Base-by-base conservation (phyloP, 2,888 invertebrate species). In the Gisinianus flammeolus region DNA sequence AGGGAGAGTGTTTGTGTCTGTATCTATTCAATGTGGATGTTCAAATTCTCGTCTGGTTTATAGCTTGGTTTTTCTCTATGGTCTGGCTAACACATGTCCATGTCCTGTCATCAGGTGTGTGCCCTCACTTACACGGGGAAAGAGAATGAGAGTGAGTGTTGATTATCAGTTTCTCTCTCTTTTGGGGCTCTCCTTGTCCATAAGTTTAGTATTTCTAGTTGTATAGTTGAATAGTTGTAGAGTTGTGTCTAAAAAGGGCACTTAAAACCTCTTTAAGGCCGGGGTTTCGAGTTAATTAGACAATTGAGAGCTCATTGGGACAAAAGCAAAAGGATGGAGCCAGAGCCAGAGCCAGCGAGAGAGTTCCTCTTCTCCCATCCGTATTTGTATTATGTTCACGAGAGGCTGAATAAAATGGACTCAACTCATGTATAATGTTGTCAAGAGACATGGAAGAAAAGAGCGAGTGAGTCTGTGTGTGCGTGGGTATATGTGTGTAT, bases 261-360 rank as follows among this genome's bases (percentile, higher is more conserved):
- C 73, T 56, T 30, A 64, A 64, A 66, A 33, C 16, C 67, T 67
- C 66, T 56, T 72, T 64, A 22, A 64, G 33, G 56, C 35, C 22
- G 33, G 67, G 67, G 79, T 76, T 79, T 82, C 80, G 81, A 82
- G 80, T 81, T 82, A 82, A 82, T 82, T 82, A 82, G 80, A 82
- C 82, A 79, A 82, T 82, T 79, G 79, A 80, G 79, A 76, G 44
- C 76, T 70, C 66, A 19, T 56, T 24, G 75, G 62, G 64, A 70
- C 76, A 70, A 58, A 77, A 62, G 62, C 12, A 62, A 33, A 69
- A 75, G 76, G 67, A 69, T 44, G 5, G 6, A 69, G 44, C n/a
- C 44, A 69, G 10, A 10, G 30, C 4, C 2, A 30, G 68, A 68
- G 68, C 5, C n/a, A 24, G 4, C 5, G 26, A 33, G 68, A 10